Percentiles rank a stretch among this genome's conserved stretches.
phyloP scores from a whole-genome alignment of 1,140 invertebrate species.

The Geopemphigus sp. region DNA sequence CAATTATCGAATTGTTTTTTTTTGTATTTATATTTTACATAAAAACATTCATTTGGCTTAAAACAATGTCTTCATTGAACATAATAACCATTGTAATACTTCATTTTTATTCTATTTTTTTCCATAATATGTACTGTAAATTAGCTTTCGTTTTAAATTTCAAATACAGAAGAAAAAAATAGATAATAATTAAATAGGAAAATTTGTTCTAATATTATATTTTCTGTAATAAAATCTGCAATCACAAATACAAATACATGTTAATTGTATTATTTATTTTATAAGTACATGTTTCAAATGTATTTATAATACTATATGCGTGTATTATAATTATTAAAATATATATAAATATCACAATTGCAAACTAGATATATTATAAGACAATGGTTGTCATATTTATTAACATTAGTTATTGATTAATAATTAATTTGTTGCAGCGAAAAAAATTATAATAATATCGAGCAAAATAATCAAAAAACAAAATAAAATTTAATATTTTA shows the following conservation, averaged over 20 bases:
- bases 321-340: constrained; percentile 22
- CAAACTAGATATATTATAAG: constrained; percentile 15
- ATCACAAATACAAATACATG: constrained; percentile 38
- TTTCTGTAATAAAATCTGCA: background rate
- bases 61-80: background rate
- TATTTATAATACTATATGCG: constrained; percentile 16
- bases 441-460: background rate
- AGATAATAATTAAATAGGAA: too few relatives aligned
- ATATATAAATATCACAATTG: constrained; percentile 40
- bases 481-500: background rate
- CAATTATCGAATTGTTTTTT: constrained; percentile 20
- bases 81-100: background rate
- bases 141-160: constrained; percentile 37
- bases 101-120: background rate
- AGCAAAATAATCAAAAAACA: too few relatives aligned
- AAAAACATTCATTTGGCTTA: too few relatives aligned
- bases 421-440: too few relatives aligned
- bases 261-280: constrained; percentile 44
- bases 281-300: constrained; percentile 22
- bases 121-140: constrained; percentile 32
- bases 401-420: background rate
- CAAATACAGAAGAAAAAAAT: constrained; percentile 40
- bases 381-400: background rate
- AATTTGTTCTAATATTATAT: background rate
- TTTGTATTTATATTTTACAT: constrained; percentile 1